Conservation (phyloP, 2,888 invertebrate species). For the Trisateles emortualis region DNA sequence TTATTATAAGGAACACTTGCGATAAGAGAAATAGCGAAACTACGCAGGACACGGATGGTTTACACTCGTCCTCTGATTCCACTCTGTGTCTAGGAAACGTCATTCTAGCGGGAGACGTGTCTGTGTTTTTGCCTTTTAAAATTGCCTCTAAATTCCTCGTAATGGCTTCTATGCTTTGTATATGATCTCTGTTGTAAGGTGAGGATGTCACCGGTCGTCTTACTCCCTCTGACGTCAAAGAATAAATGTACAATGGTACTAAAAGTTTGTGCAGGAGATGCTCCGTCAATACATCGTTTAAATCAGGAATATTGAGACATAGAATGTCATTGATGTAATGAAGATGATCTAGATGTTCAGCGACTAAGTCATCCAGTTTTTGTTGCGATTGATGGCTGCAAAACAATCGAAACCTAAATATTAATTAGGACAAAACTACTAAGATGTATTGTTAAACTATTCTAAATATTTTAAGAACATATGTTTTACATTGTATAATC, state of each 20-base stretch:
- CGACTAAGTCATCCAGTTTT: slow-evolving; percentile 96
- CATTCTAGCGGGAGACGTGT: slow-evolving; percentile 78
- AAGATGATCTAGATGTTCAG: slow-evolving; percentile 98
- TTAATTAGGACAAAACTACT: no score
- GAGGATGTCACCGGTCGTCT: slow-evolving; percentile 65
- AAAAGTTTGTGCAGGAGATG: slow-evolving; percentile 97
- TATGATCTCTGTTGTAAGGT: slow-evolving; percentile 77
- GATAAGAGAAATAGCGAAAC: slow-evolving; percentile 96
- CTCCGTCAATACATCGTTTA: slow-evolving; percentile 97
- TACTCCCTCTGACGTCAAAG: slow-evolving; percentile 87
- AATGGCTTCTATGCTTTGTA: slow-evolving; percentile 87
- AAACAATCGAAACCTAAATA: slow-evolving; percentile 56
- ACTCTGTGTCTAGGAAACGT: slow-evolving; percentile 70
- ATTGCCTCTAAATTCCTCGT: slow-evolving; percentile 89
- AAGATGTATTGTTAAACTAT: no score
- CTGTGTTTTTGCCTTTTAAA: slow-evolving; percentile 85
- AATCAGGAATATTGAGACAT: slow-evolving; percentile 95
- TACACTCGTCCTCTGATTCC: slow-evolving; percentile 85
- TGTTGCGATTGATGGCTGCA: slow-evolving; percentile 96
- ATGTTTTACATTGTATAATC: no score
- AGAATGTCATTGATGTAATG: slow-evolving; percentile 99
- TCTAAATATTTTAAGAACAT: no score
- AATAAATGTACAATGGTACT: slow-evolving; percentile 97
- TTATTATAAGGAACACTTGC: slow-evolving; percentile 97
- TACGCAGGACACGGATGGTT: slow-evolving; percentile 94